A percentile compares a stretch with the other conserved stretches of the same genome.
Conservation (phyloP, 2,113 vertebrate species). For the Alectura lathami region DNA sequence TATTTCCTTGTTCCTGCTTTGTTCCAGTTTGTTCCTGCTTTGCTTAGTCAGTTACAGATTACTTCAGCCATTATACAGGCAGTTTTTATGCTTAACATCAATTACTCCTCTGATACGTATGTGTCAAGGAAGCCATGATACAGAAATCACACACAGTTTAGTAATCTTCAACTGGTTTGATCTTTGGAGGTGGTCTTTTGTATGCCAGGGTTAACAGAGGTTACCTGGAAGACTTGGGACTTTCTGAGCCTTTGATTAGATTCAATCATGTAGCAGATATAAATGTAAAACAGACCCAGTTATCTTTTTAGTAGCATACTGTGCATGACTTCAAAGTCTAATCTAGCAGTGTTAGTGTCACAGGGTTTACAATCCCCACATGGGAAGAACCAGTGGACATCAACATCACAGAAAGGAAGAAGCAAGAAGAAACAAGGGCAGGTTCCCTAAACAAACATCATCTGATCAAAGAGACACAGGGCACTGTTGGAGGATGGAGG, state of each 20-base stretch:
- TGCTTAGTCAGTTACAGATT: not conserved
- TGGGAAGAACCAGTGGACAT: not conserved
- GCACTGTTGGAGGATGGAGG: fast-evolving
- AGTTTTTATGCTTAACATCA: not conserved
- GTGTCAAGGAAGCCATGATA: not conserved
- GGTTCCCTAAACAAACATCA: not conserved
- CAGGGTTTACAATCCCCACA: not conserved
- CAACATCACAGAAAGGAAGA: not conserved
- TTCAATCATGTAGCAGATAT: not conserved
- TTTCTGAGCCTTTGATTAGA: not conserved
- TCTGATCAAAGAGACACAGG: fast-evolving
- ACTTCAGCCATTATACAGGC: not conserved
- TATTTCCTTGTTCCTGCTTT: not conserved
- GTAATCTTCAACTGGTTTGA: not conserved
- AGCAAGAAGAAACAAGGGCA: not conserved
- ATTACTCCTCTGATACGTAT: not conserved
- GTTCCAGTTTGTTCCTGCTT: not conserved
- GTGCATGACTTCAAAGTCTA: not conserved
- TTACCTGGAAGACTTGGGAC: not conserved
- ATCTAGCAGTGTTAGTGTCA: not conserved
- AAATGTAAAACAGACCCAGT: not conserved
- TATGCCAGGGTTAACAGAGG: not conserved
- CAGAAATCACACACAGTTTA: not conserved
- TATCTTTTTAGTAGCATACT: not conserved
- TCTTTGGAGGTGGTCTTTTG: not conserved